phyloP scores from a whole-genome alignment of 2,888 invertebrate species.

The Lasioglossum calceatum region DNA sequence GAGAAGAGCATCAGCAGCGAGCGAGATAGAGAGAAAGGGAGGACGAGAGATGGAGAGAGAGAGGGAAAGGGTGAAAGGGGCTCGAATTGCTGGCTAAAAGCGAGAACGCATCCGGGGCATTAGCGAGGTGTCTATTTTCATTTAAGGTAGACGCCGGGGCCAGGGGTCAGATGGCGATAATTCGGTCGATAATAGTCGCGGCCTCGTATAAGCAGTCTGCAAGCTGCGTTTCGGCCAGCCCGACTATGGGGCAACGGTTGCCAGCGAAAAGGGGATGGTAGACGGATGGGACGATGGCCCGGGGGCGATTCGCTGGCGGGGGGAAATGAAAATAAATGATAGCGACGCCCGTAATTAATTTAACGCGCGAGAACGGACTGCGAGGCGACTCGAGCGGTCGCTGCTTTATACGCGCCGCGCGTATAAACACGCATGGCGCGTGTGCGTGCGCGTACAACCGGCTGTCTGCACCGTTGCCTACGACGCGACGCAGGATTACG shows the following conservation, averaged over 20 bases:
- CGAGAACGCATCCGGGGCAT: conserved; percentile 62
- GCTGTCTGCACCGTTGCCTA: conserved; percentile 39
- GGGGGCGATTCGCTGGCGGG: conserved; percentile 73
- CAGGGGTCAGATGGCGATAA: conserved; percentile 71
- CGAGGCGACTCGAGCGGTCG: conserved; percentile 71
- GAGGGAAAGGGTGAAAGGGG: neutral
- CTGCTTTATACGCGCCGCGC: conserved; percentile 72
- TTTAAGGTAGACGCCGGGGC: conserved; percentile 64
- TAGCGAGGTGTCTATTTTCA: conserved; percentile 72
- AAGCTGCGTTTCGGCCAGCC: conserved; percentile 59
- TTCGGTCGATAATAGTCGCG: conserved; percentile 70
- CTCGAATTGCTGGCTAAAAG: conserved; percentile 65
- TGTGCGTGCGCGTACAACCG: conserved; percentile 39
- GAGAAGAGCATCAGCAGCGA: neutral
- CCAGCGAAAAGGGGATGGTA: neutral
- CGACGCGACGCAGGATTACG: conserved; percentile 53
- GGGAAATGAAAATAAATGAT: conserved; percentile 84
- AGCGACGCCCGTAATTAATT: conserved; percentile 82
- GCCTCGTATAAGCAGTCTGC: conserved; percentile 60
- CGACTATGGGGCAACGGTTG: conserved; percentile 25
- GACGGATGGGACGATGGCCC: neutral
- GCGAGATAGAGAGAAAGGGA: neutral
- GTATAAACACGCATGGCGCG: conserved; percentile 63
- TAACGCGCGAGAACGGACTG: conserved; percentile 77
- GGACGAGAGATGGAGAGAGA: neutral